Conservation (phyloP, 64 coral and sea anemone genomes). For the Catalaphyllia jardinei region DNA sequence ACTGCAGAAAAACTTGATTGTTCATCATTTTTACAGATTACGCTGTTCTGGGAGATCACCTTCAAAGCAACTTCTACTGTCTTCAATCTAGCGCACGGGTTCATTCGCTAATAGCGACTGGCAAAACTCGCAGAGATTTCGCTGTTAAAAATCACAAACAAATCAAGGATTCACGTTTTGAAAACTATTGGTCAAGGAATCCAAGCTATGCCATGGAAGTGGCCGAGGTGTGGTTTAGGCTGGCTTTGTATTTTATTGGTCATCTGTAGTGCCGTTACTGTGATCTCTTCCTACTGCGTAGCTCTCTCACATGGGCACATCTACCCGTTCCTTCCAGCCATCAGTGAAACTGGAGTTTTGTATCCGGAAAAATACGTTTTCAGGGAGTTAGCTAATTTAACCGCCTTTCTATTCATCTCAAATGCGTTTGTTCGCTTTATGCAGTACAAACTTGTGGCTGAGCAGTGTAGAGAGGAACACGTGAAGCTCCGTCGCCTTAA, state of each 20-base stretch:
- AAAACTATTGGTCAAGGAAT: background rate
- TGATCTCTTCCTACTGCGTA: constrained; percentile 62
- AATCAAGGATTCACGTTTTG: background rate
- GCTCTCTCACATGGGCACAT: constrained; percentile 78
- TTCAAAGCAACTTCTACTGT: background rate
- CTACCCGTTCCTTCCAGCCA: constrained; percentile 78
- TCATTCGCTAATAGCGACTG: background rate
- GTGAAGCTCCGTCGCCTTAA: constrained; percentile 55
- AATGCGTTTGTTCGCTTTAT: constrained; percentile 77
- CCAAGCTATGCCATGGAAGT: background rate
- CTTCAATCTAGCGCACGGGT: too few relatives aligned
- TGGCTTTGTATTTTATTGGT: constrained; percentile 83
- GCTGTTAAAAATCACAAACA: background rate
- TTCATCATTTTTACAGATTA: background rate
- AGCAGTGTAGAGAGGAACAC: constrained; percentile 70
- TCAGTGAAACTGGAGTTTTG: constrained; percentile 83
- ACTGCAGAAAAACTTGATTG: background rate
- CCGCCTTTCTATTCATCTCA: constrained; percentile 78
- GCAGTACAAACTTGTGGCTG: constrained; percentile 79
- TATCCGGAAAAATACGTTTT: constrained; percentile 87
- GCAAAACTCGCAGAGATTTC: background rate
- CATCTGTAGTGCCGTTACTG: constrained; percentile 45
- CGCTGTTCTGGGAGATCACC: background rate
- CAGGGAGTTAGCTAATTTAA: constrained; percentile 71
- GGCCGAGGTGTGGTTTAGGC: constrained; percentile 52